Conservation (phyloP, 2,797 vertebrate species). For the Parambassis ranga region DNA sequence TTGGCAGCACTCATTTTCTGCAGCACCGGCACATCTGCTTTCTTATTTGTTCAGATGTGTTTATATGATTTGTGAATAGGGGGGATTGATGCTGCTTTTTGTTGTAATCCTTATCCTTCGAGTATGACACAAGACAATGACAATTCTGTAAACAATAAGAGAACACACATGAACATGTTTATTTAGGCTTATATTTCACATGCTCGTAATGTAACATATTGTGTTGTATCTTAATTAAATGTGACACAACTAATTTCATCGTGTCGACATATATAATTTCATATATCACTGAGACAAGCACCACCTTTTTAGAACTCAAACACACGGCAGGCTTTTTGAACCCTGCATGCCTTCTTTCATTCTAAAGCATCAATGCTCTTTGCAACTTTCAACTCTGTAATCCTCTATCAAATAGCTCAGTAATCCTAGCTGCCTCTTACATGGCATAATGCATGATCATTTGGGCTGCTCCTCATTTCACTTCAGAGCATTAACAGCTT, state of each 20-base stretch:
- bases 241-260: too few relatives aligned
- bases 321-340: conserved; percentile 26
- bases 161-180: not conserved
- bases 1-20: conserved; percentile 55
- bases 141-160: not conserved
- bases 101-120: conserved; percentile 38
- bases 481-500: conserved; percentile 57
- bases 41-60: conserved; percentile 42
- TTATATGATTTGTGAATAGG: conserved; percentile 31
- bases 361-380: conserved; percentile 74
- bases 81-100: conserved; percentile 49
- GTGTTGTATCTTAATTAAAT: too few relatives aligned
- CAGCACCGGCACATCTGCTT: conserved; percentile 43
- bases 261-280: too few relatives aligned
- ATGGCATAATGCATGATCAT: conserved; percentile 76
- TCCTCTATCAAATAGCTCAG: conserved; percentile 74
- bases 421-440: conserved; percentile 76
- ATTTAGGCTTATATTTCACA: not conserved
- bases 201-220: too few relatives aligned
- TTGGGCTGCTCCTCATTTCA: conserved; percentile 68
- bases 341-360: conserved; percentile 61
- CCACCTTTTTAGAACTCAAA: conserved; percentile 15
- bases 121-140: conserved; percentile 20
- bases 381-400: conserved; percentile 78
- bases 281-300: too few relatives aligned